Evolutionary conservation across 2,888 invertebrate genomes (phyloP), one percentile per base, ranked within the genome.

Genomic region (Leptarthrus brevirostris): DNA sequence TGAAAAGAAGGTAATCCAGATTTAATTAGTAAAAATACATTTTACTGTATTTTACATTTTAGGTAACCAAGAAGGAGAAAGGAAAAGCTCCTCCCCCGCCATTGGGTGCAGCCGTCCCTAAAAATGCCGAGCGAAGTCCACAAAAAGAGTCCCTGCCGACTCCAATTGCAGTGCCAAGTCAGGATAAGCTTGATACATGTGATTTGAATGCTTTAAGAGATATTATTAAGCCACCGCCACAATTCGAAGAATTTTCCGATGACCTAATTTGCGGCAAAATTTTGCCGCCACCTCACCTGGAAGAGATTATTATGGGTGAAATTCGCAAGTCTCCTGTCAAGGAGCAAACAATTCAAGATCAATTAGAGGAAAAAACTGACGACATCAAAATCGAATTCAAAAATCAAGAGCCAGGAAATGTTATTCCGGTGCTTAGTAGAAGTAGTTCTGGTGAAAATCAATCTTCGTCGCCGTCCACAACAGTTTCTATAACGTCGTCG

Each of bases 71-170:
- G 85, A 92, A 92, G 82, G 93, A 93, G 81, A 94, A 94, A 83
- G 94, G 94, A 75, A 93, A 93, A 74, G 94, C 93, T 53, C 94
- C 93, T 10, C 89, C 89, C 73, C 93, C 93, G 24, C 89, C 90
- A 22, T 79, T 82, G 18, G 79, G 61, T 18, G 76, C 76, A 49
- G 74, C 44, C n/a, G 77, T 74, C 34, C 53, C 44, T 10, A 74
- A 74, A 61, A 73, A 56, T 47, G 3, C 16, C 5, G 75, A 69
- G 20, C 47, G 44, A 10, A 44, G 18, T 30, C 52, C 47, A 34
- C 44, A 30, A 10, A 58, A 61, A 22, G 72, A 58, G 18, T 53
- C 30, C 4, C 44, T 80, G 40, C 78, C 80, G 36, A 80, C 80
- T 34, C 80, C 81, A 54, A 79, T 79, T 36, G 75, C 77, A 58